Evolutionary conservation across 2,888 invertebrate species (phyloP).

Genomic region (Morpho helenor): DNA sequence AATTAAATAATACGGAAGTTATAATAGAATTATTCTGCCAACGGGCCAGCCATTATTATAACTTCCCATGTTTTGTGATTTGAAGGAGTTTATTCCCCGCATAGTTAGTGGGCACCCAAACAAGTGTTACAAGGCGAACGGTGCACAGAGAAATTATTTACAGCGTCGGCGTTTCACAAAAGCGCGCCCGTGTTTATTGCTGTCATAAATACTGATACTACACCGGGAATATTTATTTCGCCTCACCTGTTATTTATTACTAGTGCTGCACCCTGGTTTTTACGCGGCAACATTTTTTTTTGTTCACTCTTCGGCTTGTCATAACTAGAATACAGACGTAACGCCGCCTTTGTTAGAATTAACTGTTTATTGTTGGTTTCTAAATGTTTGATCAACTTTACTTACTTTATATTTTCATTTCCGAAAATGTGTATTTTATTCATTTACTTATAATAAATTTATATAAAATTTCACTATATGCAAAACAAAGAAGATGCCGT

Average conservation of each 20-base stretch:
- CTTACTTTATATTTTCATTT: no score
- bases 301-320: conserved; percentile 18
- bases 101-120: conserved; percentile 38
- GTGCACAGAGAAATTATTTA: conserved; percentile 73
- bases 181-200: conserved; percentile 67
- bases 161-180: conserved; percentile 70
- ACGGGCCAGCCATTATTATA: no score
- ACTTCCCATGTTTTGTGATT: no score
- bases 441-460: no score
- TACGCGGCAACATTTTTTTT: conserved; percentile 34
- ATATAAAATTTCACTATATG: no score
- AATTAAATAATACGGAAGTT: no score
- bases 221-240: conserved; percentile 71
- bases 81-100: no score
- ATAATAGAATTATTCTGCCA: no score
- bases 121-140: conserved; percentile 66
- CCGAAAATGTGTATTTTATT: no score
- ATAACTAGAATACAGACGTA: conserved; percentile 23
- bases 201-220: conserved; percentile 74
- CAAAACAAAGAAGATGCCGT: no score
- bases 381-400: no score
- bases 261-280: conserved; percentile 51
- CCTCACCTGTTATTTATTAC: conserved; percentile 72
- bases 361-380: neutral
- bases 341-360: conserved; percentile 11